phyloP scores from a whole-genome alignment of 2,888 invertebrate genomes.

The Pyrocoelia pectoralis region DNA sequence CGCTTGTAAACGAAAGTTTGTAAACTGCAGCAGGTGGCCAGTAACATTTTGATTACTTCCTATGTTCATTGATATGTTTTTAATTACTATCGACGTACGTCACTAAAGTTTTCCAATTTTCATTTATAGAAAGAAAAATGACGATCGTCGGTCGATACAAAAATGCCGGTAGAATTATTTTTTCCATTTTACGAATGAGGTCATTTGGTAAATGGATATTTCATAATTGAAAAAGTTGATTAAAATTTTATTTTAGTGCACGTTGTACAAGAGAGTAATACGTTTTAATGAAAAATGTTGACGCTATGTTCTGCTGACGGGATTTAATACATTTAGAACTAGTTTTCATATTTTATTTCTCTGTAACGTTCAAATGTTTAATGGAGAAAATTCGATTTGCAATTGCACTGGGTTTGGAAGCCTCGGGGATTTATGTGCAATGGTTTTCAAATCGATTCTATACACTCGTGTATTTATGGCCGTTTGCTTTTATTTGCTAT shows the following conservation, averaged over 20 bases:
- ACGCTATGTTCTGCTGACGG: background rate
- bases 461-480: no score
- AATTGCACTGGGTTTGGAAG: no score
- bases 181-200: background rate
- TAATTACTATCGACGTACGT: background rate
- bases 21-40: conserved; percentile 20
- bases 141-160: background rate
- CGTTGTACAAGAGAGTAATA: background rate
- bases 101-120: background rate
- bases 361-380: no score
- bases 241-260: background rate
- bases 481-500: no score
- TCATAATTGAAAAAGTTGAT: background rate
- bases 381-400: no score
- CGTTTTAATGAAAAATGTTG: background rate
- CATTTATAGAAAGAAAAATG: background rate
- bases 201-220: background rate
- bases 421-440: no score
- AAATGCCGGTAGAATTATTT: background rate
- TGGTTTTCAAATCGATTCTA: no score
- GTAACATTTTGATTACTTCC: conserved; percentile 18
- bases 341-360: no score
- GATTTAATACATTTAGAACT: no score
- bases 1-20: background rate
- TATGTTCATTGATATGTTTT: background rate